Conservation (phyloP, 1,140 invertebrate genomes). For the Drosophila suzukii region DNA sequence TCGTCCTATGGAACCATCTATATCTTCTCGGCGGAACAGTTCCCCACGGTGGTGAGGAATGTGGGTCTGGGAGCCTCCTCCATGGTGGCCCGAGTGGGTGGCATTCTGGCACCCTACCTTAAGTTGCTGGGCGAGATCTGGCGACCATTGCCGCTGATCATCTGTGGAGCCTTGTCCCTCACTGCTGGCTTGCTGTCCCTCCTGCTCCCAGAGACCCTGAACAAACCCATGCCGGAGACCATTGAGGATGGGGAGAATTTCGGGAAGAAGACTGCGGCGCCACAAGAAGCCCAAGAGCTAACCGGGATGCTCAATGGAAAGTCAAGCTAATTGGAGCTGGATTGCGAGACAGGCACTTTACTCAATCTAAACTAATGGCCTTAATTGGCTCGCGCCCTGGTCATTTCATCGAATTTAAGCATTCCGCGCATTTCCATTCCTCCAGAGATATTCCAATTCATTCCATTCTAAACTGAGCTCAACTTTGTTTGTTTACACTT, state of each 20-base stretch:
- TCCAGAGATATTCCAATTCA: slow-evolving; percentile 39
- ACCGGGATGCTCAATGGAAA: slow-evolving; percentile 51
- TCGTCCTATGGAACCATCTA: slow-evolving; percentile 92
- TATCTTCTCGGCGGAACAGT: slow-evolving; percentile 92
- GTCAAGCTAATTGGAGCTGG: slow-evolving; percentile 12
- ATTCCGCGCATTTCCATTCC: slow-evolving; percentile 53
- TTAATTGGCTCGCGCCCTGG: slow-evolving; percentile 28
- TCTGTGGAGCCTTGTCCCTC: slow-evolving; percentile 89
- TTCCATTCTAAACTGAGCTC: slow-evolving; percentile 10
- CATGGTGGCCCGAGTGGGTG: slow-evolving; percentile 91
- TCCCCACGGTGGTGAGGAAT: slow-evolving; percentile 93
- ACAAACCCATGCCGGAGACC: slow-evolving; percentile 90
- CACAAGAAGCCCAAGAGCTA: slow-evolving; percentile 31
- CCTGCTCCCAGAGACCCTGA: slow-evolving; percentile 91
- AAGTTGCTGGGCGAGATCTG: slow-evolving; percentile 89
- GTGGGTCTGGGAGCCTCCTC: slow-evolving; percentile 91
- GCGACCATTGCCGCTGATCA: slow-evolving; percentile 89
- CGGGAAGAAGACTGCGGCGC: slow-evolving; percentile 84
- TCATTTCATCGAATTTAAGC: slow-evolving; percentile 60
- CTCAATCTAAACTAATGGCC: slow-evolving; percentile 1
- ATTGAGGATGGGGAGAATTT: slow-evolving; percentile 90
- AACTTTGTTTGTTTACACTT: slow-evolving; percentile 45
- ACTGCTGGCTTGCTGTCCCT: slow-evolving; percentile 88
- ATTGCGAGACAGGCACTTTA: slow-evolving; percentile 3
- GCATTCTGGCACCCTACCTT: slow-evolving; percentile 91